Conservation (phyloP, 2,797 vertebrate genomes). For the Sphaeramia orbicularis region DNA sequence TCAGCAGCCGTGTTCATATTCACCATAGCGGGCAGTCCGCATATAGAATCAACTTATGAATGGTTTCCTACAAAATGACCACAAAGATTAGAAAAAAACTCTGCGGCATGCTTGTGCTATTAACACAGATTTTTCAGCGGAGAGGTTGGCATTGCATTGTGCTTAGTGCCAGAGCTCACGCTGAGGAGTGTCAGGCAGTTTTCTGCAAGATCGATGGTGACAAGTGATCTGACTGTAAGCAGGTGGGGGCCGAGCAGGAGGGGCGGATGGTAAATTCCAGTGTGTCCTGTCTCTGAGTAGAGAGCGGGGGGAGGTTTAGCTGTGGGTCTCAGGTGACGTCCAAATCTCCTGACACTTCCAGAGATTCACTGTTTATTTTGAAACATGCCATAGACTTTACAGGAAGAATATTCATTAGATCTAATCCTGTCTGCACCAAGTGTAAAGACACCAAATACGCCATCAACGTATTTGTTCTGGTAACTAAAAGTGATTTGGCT, state of each 20-base stretch:
- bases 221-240: slow-evolving; percentile 74
- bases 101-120: slow-evolving; percentile 63
- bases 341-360: slow-evolving; percentile 75
- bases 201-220: slow-evolving; percentile 73
- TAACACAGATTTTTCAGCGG: slow-evolving; percentile 64
- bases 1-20: slow-evolving; percentile 24
- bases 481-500: background rate
- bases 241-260: slow-evolving; percentile 38
- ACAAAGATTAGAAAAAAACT: slow-evolving; percentile 60
- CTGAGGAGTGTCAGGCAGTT: slow-evolving; percentile 58
- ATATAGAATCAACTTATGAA: slow-evolving; percentile 46
- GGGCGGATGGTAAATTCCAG: slow-evolving; percentile 67
- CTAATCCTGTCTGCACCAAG: slow-evolving; percentile 23
- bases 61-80: slow-evolving; percentile 54
- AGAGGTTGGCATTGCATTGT: slow-evolving; percentile 51
- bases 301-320: slow-evolving; percentile 4
- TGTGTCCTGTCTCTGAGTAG: slow-evolving; percentile 37
- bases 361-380: slow-evolving; percentile 79
- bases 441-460: slow-evolving; percentile 41
- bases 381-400: slow-evolving; percentile 71
- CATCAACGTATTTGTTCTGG: background rate
- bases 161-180: slow-evolving; percentile 48
- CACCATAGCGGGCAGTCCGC: slow-evolving; percentile 14
- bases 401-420: background rate
- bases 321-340: slow-evolving; percentile 73